Evolutionary conservation across 2,113 vertebrate genomes (phyloP), one percentile per base, ranked within the genome.

Genomic region (Austrofundulus limnaeus): DNA sequence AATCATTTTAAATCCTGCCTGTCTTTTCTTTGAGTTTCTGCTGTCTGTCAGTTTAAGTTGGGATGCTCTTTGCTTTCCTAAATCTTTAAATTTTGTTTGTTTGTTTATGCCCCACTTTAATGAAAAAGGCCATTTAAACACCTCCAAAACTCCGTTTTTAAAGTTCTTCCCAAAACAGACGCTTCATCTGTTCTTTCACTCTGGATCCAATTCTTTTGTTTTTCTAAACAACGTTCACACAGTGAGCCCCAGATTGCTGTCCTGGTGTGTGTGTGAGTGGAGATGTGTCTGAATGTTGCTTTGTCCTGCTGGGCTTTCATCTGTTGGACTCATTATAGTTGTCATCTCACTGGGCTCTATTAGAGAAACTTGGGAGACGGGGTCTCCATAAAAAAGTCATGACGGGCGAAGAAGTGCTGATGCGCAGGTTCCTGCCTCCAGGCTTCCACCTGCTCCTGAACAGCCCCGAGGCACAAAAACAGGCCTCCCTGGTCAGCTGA

Each of bases 401-500:
- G 82, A 85, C 68, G 76, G 77, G 82, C 45, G 60, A 77, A 84
- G 68, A 84, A 85, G 82, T 77, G 87, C 87, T 86, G 86, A 90
- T 89, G 85, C 64, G 70, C 81, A 63, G 73, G 66, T 82, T 89
- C 69, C 81, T 87, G 87, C 87, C 85, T 89, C 58, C 66, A 80
- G 89, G 86, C 82, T 69, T 88, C 70, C 80, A 82, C 78, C 86
- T 81, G 77, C 87, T 86, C 83, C 61, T 87, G 70, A 90, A 77
- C 83, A 75, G 81, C 82, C 91, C 77, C 64, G 28, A 67, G 89
- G 85, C 86, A 70, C 80, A 78, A 75, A 87, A 61, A 54, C 71
- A 72, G 79, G 64, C 73, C 39, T 49, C 65, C 72, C 69, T 25
- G 42, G 54, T 74, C 81, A 75, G 46, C 58, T 71, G 54, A 79